Base-by-base conservation (phyloP, 2,888 invertebrate species). In the Agrotis clavis region DNA sequence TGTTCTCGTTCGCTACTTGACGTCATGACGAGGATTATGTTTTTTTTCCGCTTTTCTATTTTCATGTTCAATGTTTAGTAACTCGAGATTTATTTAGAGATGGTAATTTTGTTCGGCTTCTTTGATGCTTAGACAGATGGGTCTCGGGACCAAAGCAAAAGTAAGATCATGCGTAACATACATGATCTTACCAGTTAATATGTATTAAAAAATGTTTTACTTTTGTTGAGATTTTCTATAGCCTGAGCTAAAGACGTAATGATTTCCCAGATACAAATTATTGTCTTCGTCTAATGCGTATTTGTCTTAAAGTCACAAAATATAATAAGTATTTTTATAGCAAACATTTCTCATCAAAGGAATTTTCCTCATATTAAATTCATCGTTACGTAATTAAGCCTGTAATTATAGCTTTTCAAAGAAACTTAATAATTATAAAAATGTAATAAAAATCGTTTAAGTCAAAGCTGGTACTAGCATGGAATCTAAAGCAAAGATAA, bases 1-100 rank as follows among this genome's bases (percentile, higher is more conserved):
- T 88, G 92, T 90, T 90, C 91, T 86, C 88, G 90, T 90, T 90
- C 84, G 89, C 89, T 89, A 88, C 90, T 90, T 90, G 90, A 92
- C 91, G 91, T 86, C 87, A 84, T 87, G 79, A 74, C 79, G 75
- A 77, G 74, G 81, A 82, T 82, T 81, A 81, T 68, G 65, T 72
- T 59, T 76, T 79, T 80, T 79, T 83, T 78, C 65, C 70, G 60
- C 13, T 70, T 77, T 78, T 70, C 65, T 75, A 74, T 85, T 85
- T 83, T 85, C 63, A 73, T 81, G 75, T 85, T 85, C 74, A 68
- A 72, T 84, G 75, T 81, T 81, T 71, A 82, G 76, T 73, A 67
- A 21, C 14, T 56, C 50, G 48, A 59, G 21, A 54, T 71, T 68
- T 63, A 73, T 81, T 64, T 48, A 54, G 47, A 66, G 53, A 67